Base-by-base conservation (phyloP, 2,888 invertebrate species). In the Agrotis exclamationis region DNA sequence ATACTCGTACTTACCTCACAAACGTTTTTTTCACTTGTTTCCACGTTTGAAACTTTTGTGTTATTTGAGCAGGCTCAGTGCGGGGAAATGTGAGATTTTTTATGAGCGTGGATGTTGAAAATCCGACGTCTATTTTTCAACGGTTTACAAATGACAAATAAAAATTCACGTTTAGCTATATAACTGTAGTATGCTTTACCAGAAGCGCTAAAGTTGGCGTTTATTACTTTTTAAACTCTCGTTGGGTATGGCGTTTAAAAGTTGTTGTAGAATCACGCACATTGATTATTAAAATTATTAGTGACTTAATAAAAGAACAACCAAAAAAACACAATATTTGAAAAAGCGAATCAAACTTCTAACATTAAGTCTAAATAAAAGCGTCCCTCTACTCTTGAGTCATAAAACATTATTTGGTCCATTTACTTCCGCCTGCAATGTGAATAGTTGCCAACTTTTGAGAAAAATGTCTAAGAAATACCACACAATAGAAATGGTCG, bases 1-100 rank as follows among this genome's bases (percentile, higher is more conserved):
- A 74, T 82, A 75, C 83, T 80, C 85, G 72, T 82, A 75, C 83
- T 80, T 80, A 83, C 82, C 58, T 72, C 60, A 60, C 74, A 68
- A 80, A 78, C 76, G 63, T 56, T 68, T 76, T 82, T 86, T 85
- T 79, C 80, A 79, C 81, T 86, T 86, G 83, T 87, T 84, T 86
- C 80, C 67, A 73, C 72, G 60, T 78, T 83, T 81, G 63, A 85
- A 85, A 85, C 81, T 82, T 85, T 82, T 80, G 69, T 76, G 24
- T 60, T 81, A 72, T 86, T 84, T 83, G 79, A 81, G 83, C 76
- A 81, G 68, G 64, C 74, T 70, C 71, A 64, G 74, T 74, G 68
- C 50, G 50, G 74, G 70, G 64, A 82, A 83, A 83, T 63, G 77
- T 18, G 79, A 74, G 71, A 60, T 74, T 79, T 83, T 84, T 80